These are phyloP conservation scores for Hololepta plana DNA, from an alignment of 2,888 invertebrate genomes.

Conservation along the genomic window DNA sequence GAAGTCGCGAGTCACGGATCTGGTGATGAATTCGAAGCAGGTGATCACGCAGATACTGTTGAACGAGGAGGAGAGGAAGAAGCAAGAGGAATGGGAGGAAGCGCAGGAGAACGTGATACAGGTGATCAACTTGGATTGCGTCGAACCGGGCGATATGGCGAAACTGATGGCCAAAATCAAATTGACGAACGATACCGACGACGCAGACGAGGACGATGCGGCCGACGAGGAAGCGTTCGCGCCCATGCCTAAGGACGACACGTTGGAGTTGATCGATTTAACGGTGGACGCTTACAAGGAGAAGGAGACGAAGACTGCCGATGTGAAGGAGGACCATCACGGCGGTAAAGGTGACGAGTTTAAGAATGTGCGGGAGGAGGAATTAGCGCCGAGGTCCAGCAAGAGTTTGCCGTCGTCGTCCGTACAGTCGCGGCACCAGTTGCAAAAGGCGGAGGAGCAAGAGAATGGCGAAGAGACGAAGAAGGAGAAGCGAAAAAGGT, in stretches of 20 bases:
- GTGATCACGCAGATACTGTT: conserved; percentile 16
- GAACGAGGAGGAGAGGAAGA: conserved; percentile 13
- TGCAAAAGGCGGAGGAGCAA: not conserved
- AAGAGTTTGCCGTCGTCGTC: too few relatives aligned
- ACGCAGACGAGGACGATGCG: conserved; percentile 7
- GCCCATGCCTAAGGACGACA: conserved; percentile 6
- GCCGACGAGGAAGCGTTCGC: conserved; percentile 6
- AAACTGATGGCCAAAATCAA: conserved; percentile 3
- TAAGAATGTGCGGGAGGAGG: too few relatives aligned
- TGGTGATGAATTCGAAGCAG: conserved; percentile 24
- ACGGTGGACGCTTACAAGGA: conserved; percentile 5
- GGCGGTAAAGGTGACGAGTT: conserved; percentile 8
- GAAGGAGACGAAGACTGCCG: conserved; percentile 7
- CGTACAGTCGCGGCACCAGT: not conserved
- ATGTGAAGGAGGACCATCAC: conserved; percentile 1
- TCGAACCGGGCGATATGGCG: conserved; percentile 9
- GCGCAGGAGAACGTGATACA: conserved; percentile 16
- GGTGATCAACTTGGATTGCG: conserved; percentile 14
- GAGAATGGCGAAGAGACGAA: conserved; percentile 1
- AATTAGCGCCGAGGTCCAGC: too few relatives aligned
- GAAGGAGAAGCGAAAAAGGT: conserved; percentile 1
- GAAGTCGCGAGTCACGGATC: conserved; percentile 25
- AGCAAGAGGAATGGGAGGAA: conserved; percentile 17
- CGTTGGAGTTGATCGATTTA: conserved; percentile 9
- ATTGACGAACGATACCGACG: conserved; percentile 3